A percentile compares a stretch with the other conserved stretches of the same genome.
These are phyloP conservation scores for Myanophis thanlyinensis DNA, from an alignment of 2,113 vertebrate species.

Conservation along the genomic window DNA sequence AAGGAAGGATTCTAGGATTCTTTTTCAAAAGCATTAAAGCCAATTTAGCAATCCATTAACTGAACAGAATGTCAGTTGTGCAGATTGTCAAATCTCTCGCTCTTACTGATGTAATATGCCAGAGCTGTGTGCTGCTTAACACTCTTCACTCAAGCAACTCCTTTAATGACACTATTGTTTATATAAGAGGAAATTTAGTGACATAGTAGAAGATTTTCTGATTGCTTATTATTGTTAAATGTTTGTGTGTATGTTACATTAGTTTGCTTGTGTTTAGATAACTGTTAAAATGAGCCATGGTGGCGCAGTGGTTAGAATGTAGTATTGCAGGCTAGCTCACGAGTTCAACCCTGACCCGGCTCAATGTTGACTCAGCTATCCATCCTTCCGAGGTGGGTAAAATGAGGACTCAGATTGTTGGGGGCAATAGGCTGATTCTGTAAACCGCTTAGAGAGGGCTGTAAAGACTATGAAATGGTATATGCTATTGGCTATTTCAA, in stretches of 20 bases:
- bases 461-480: too few relatives aligned
- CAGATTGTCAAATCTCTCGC: not conserved
- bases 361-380: not conserved
- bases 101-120: not conserved
- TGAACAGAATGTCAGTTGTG: slow-evolving; percentile 3
- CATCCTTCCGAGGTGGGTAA: not conserved
- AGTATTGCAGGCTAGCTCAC: not conserved
- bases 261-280: slow-evolving; percentile 2
- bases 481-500: not conserved
- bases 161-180: not conserved
- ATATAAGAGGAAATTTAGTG: not conserved
- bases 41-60: not conserved
- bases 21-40: not conserved
- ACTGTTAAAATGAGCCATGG: not conserved
- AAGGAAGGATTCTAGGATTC: not conserved
- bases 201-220: slow-evolving; percentile 4
- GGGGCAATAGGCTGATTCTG: too few relatives aligned
- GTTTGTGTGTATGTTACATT: not conserved
- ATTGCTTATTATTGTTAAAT: slow-evolving; percentile 1
- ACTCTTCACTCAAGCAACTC: not conserved
- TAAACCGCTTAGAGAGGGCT: too few relatives aligned
- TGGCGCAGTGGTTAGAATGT: not conserved
- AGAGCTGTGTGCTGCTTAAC: not conserved
- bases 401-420: too few relatives aligned
- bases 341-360: not conserved